Conservation (phyloP, 2,113 vertebrate genomes). For the Nothobranchius kuhntae region DNA sequence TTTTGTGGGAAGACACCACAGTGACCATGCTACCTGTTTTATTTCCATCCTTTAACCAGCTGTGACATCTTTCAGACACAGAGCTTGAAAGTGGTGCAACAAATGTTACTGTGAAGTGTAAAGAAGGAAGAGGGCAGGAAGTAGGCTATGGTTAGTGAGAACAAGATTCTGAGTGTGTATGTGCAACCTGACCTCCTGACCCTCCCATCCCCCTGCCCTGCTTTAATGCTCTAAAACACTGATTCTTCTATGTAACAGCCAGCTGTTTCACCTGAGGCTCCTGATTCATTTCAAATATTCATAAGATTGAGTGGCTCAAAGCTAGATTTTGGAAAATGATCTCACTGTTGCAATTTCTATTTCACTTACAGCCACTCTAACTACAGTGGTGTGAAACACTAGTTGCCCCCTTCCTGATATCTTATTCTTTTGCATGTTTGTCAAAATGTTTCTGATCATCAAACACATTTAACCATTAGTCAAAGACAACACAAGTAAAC, state of each 20-base stretch:
- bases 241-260: not conserved
- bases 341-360: too few relatives aligned
- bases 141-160: constrained; percentile 36
- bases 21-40: not conserved
- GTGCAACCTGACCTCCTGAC: constrained; percentile 45
- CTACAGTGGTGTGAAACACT: too few relatives aligned
- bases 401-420: too few relatives aligned
- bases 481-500: too few relatives aligned
- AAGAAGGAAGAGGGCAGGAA: constrained; percentile 32
- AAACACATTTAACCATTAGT: too few relatives aligned
- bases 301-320: too few relatives aligned
- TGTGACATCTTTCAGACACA: not conserved
- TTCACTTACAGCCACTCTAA: too few relatives aligned
- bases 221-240: not conserved
- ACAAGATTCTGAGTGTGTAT: constrained; percentile 40
- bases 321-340: too few relatives aligned
- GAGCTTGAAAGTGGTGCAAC: constrained; percentile 1
- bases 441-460: too few relatives aligned
- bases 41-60: not conserved
- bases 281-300: not conserved
- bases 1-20: constrained; percentile 10
- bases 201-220: constrained; percentile 15
- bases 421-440: too few relatives aligned
- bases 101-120: constrained; percentile 22
- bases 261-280: constrained; percentile 43